Conservation (phyloP, 2,888 invertebrate species). For the Andrena trimmerana region DNA sequence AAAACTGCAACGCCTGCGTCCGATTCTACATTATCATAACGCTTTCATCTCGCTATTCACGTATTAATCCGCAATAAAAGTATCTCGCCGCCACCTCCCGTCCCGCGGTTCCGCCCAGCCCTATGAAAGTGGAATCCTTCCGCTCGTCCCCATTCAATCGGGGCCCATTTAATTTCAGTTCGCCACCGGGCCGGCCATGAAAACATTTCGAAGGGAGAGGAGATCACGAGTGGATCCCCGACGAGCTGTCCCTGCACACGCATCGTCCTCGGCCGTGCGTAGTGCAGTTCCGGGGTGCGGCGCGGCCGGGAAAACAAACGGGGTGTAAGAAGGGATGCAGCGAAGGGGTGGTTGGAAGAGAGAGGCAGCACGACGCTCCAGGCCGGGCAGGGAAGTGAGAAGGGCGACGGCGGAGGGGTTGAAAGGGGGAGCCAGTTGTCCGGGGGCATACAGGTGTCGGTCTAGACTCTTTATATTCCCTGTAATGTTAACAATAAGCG, state of each 20-base stretch:
- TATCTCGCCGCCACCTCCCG: background rate
- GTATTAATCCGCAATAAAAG: slow-evolving; percentile 31
- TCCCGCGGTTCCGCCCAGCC: background rate
- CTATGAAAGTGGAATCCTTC: background rate
- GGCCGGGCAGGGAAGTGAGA: background rate
- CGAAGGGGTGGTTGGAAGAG: slow-evolving; percentile 14
- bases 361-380: slow-evolving; percentile 18
- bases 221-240: slow-evolving; percentile 37
- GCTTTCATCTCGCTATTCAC: background rate
- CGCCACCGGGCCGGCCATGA: background rate
- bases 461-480: slow-evolving; percentile 82
- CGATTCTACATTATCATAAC: slow-evolving; percentile 13
- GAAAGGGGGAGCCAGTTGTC: slow-evolving; percentile 58
- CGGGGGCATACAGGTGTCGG: slow-evolving; percentile 83
- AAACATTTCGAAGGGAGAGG: slow-evolving; percentile 38
- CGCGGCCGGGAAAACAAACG: slow-evolving; percentile 57
- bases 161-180: slow-evolving; percentile 22
- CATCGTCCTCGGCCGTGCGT: slow-evolving; percentile 38
- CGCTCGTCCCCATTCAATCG: slow-evolving; percentile 1
- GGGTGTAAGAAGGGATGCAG: slow-evolving; percentile 38
- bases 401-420: background rate
- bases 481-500: slow-evolving; percentile 43
- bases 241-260: slow-evolving; percentile 40
- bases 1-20: background rate
- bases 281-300: slow-evolving; percentile 68